Evolutionary conservation across 2,113 vertebrate genomes (phyloP).

Genomic region (Eulemur rufifrons): DNA sequence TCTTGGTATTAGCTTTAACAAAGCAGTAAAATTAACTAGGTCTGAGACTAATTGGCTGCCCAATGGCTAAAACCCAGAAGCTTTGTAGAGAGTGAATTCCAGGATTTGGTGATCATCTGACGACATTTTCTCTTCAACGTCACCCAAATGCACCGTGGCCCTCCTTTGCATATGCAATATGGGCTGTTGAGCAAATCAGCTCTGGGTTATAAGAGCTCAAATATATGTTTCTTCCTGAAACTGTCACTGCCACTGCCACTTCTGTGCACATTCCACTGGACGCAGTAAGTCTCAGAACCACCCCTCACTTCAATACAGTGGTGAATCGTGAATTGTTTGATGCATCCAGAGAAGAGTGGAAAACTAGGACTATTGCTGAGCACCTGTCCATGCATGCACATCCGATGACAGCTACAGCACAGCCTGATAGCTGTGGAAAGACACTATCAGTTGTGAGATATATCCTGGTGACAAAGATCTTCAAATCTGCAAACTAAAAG

Average conservation of each 20-base stretch:
- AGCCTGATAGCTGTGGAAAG: fast-evolving
- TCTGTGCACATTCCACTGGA: no score
- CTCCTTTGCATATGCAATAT: neutral
- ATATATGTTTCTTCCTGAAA: neutral
- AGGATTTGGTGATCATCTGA: neutral
- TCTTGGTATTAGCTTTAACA: neutral
- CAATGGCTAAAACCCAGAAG: neutral
- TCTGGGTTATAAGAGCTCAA: fast-evolving
- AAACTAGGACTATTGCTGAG: fast-evolving
- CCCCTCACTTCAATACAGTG: no score
- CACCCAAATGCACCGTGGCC: neutral
- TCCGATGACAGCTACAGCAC: fast-evolving
- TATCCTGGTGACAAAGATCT: neutral
- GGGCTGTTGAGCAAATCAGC: neutral
- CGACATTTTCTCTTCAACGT: neutral
- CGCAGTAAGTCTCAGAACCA: neutral
- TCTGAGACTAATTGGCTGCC: neutral
- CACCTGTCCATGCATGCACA: fast-evolving
- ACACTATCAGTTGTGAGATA: neutral
- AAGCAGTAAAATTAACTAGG: neutral
- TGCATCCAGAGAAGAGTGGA: neutral
- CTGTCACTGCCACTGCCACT: fast-evolving
- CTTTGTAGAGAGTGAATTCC: neutral
- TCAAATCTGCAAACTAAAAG: neutral
- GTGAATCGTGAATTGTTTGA: fast-evolving